These are phyloP conservation scores for Lycaon pictus DNA, from an alignment of 2,113 vertebrate genomes.

Conservation along the genomic window DNA sequence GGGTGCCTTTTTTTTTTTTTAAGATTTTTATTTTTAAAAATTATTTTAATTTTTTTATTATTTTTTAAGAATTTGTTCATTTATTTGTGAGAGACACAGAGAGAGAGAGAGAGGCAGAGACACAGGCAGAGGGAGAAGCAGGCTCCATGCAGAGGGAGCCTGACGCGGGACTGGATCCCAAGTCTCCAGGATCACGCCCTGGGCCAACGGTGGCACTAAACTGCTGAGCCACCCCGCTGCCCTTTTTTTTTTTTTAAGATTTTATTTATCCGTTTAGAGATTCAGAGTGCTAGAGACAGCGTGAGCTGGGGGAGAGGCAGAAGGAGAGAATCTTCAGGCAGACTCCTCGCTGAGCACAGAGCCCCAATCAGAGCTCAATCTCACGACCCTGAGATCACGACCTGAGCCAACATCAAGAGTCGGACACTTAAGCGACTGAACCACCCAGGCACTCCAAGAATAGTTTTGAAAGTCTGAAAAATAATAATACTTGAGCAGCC, in stretches of 20 bases:
- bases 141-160: no score
- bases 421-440: fast-evolving
- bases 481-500: neutral
- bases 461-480: neutral
- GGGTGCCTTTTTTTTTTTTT: neutral
- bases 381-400: neutral
- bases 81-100: no score
- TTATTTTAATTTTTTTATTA: no score
- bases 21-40: neutral
- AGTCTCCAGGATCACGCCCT: no score
- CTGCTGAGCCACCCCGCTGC: no score
- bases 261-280: neutral
- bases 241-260: neutral
- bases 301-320: neutral
- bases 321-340: neutral
- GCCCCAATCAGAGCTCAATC: neutral
- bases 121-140: no score
- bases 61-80: no score
- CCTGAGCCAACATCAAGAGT: neutral
- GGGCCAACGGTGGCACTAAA: no score
- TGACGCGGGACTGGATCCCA: no score
- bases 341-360: neutral
- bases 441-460: neutral
- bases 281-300: neutral
- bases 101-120: no score